These are phyloP conservation scores for Sogatella furcifera DNA, from an alignment of 1,140 invertebrate genomes.

Conservation along the genomic window DNA sequence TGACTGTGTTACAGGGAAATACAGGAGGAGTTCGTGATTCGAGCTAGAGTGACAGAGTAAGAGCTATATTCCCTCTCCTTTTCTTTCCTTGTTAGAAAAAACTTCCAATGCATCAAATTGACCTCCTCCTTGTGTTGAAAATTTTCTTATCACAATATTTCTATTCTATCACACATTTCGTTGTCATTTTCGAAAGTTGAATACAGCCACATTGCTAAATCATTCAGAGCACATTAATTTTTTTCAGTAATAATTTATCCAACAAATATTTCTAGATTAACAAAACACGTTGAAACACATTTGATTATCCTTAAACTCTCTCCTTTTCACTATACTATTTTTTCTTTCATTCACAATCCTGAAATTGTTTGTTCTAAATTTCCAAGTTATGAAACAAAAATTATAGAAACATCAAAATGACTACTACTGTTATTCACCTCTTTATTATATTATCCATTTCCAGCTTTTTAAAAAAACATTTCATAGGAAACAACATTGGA, in stretches of 20 bases:
- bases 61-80: conserved; percentile 19
- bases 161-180: conserved; percentile 1
- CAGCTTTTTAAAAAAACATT: no score
- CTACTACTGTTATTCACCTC: no score
- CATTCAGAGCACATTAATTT: not conserved
- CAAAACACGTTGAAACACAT: no score
- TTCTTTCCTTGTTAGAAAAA: not conserved
- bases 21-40: conserved; percentile 60
- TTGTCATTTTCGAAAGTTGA: not conserved
- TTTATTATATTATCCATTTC: no score
- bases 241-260: not conserved
- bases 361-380: no score
- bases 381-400: no score
- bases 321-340: no score
- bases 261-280: no score
- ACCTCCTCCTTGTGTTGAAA: not conserved
- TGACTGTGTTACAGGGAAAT: conserved; percentile 55
- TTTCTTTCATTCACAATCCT: no score
- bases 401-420: no score
- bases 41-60: conserved; percentile 66
- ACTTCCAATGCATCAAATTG: not conserved
- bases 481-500: no score
- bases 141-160: conserved; percentile 12
- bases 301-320: no score
- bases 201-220: not conserved